Conservation (phyloP, 2,113 vertebrate species). For the Bubo bubo region DNA sequence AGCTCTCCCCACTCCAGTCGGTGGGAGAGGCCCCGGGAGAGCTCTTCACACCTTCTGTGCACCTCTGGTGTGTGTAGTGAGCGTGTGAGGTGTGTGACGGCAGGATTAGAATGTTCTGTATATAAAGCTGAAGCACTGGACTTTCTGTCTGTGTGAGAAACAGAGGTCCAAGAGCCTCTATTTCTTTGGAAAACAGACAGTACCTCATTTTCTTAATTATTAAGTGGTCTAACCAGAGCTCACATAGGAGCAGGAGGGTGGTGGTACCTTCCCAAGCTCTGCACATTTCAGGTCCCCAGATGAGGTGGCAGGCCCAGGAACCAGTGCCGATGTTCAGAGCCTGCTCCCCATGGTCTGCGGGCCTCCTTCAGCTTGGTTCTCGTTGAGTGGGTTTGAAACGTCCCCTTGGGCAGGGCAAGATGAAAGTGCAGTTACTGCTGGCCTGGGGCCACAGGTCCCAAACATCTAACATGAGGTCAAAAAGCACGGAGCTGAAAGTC, state of each 20-base stretch:
- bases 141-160: background rate
- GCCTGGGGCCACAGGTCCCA: conserved; percentile 5
- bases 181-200: background rate
- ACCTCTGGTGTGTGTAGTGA: background rate
- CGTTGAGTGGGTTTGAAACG: background rate
- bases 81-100: background rate
- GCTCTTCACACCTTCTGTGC: background rate
- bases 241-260: background rate
- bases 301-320: background rate
- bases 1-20: background rate
- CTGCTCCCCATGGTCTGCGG: accelerated
- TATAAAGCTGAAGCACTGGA: background rate
- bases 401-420: conserved; percentile 8
- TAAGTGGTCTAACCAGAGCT: background rate
- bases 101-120: background rate
- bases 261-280: background rate
- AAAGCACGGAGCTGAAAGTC: background rate
- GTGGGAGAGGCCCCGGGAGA: background rate
- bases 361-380: background rate
- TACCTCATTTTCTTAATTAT: background rate
- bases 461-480: background rate
- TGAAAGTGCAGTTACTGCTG: conserved; percentile 16
- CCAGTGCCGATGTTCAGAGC: background rate
- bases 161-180: background rate
- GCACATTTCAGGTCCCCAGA: background rate